Percentiles rank a stretch among this genome's conserved stretches.
phyloP scores from a whole-genome alignment of 2,888 invertebrate species.

The Zhuqinia jingwanae region DNA sequence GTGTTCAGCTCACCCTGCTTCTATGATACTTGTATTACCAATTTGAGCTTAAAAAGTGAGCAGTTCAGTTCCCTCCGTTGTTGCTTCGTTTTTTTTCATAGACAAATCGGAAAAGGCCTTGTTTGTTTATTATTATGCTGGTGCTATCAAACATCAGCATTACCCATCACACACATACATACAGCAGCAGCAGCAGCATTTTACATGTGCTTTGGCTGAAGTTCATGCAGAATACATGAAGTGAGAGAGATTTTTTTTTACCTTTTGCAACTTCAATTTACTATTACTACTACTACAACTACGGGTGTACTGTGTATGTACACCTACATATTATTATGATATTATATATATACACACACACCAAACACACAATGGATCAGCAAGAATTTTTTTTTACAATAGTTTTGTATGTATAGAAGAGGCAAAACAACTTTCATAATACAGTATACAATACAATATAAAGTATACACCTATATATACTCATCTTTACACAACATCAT shows the following conservation, averaged over 20 bases:
- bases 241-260: slow-evolving; percentile 44
- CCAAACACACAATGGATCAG: slow-evolving; percentile 19
- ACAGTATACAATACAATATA: neutral
- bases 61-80: slow-evolving; percentile 68
- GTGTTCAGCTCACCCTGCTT: neutral
- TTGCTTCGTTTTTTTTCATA: slow-evolving; percentile 30
- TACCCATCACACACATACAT: slow-evolving; percentile 8
- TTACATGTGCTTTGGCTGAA: slow-evolving; percentile 3
- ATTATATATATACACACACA: neutral
- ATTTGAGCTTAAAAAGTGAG: slow-evolving; percentile 21
- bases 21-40: neutral
- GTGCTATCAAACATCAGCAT: slow-evolving; percentile 25
- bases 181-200: neutral
- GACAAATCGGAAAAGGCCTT: slow-evolving; percentile 59
- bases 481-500: slow-evolving; percentile 11
- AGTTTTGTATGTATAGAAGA: slow-evolving; percentile 17
- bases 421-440: slow-evolving; percentile 19
- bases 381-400: slow-evolving; percentile 59
- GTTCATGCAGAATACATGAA: neutral
- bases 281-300: too few relatives aligned
- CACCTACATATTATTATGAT: slow-evolving; percentile 7
- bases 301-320: too few relatives aligned
- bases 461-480: too few relatives aligned
- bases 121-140: slow-evolving; percentile 2
- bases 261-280: slow-evolving; percentile 54